These are phyloP conservation scores for human (Homo sapiens) DNA, from an alignment of 2,113 vertebrate species.

Conservation along the genomic window DNA sequence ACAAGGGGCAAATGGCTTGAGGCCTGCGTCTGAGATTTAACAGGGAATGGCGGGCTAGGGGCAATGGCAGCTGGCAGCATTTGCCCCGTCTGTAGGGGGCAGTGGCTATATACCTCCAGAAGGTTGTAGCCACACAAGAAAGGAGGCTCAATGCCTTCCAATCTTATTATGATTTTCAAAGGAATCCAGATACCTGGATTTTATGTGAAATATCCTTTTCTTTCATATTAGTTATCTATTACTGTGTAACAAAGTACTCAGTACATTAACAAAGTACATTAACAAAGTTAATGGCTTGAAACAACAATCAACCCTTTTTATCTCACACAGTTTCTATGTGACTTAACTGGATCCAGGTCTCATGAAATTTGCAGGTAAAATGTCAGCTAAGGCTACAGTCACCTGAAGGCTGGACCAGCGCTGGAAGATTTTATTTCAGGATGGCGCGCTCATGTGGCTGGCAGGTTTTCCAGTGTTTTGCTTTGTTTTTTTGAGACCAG, in stretches of 20 bases:
- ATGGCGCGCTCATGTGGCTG: too few species aligned
- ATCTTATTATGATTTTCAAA: neutral
- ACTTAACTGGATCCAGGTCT: neutral
- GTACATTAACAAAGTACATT: neutral
- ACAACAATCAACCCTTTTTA: neutral
- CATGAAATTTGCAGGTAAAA: neutral
- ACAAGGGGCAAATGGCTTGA: rapidly evolving
- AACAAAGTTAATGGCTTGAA: neutral
- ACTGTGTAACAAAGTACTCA: neutral
- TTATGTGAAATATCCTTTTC: neutral
- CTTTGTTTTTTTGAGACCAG: too few species aligned
- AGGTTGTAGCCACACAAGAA: neutral
- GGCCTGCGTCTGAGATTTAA: neutral
- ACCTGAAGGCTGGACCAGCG: rapidly evolving
- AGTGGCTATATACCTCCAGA: neutral
- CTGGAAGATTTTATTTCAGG: neutral
- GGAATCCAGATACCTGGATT: neutral
- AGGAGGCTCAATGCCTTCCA: neutral
- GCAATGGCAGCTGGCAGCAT: neutral
- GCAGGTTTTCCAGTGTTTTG: too few species aligned
- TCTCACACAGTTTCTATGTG: neutral
- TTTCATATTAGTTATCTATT: neutral
- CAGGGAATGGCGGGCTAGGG: neutral
- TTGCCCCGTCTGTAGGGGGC: neutral
- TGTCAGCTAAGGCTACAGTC: neutral